These are phyloP conservation scores for Plagodis pulveraria DNA, from an alignment of 2,888 invertebrate genomes.

Conservation along the genomic window DNA sequence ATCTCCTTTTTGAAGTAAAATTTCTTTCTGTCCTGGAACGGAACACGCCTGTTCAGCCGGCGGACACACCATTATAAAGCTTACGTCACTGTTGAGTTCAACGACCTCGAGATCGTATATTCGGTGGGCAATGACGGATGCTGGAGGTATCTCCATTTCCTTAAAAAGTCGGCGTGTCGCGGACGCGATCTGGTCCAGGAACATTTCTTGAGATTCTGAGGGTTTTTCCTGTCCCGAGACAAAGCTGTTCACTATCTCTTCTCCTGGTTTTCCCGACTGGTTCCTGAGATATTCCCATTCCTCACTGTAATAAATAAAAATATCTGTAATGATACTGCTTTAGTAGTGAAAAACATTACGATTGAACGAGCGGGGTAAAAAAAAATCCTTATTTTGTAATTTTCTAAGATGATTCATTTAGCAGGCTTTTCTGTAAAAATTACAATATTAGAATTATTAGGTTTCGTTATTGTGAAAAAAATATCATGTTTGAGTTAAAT, in stretches of 20 bases:
- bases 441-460: no score
- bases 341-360: no score
- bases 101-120: constrained; percentile 97
- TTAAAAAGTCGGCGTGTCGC: constrained; percentile 91
- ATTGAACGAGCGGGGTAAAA: no score
- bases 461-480: no score
- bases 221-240: constrained; percentile 74
- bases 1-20: constrained; percentile 93
- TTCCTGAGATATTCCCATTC: constrained; percentile 97
- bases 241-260: constrained; percentile 66
- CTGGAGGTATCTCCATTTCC: constrained; percentile 91
- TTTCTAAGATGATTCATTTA: no score
- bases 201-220: constrained; percentile 92
- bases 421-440: no score
- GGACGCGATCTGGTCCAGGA: constrained; percentile 90
- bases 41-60: constrained; percentile 97
- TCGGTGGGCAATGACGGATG: constrained; percentile 90
- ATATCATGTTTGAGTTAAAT: no score
- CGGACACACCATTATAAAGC: constrained; percentile 96
- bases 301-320: constrained; percentile 86
- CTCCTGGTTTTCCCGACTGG: constrained; percentile 72
- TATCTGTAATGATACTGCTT: no score
- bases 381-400: no score
- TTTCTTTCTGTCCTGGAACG: constrained; percentile 94
- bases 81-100: constrained; percentile 95